Conservation (phyloP, 2,113 vertebrate genomes). For the Nycticebus coucang region DNA sequence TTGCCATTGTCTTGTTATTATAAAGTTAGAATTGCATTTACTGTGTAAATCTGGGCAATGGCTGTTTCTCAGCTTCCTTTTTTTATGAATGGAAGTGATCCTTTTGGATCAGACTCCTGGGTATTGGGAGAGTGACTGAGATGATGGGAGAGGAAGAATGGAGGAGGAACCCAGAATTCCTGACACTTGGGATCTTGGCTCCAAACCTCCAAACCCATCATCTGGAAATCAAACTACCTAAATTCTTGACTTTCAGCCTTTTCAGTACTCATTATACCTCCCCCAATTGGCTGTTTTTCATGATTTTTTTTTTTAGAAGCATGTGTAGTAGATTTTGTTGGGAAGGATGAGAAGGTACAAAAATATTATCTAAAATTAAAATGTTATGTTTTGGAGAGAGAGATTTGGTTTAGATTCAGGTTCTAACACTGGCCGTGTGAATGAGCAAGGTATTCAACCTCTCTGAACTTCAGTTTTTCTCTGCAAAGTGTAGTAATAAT, state of each 20-base stretch:
- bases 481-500: background rate
- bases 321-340: background rate
- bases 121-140: background rate
- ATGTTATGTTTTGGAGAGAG: background rate
- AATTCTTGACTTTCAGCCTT: background rate
- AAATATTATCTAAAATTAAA: conserved; percentile 52
- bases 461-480: conserved; percentile 2
- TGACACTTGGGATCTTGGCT: background rate
- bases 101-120: background rate
- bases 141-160: background rate
- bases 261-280: background rate
- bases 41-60: background rate
- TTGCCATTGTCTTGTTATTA: background rate
- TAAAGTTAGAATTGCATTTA: background rate
- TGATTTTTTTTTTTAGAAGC: conserved; percentile 20
- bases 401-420: background rate
- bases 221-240: background rate
- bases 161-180: background rate
- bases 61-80: background rate
- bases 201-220: background rate
- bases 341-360: background rate
- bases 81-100: background rate
- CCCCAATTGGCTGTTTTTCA: background rate
- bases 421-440: background rate
- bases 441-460: background rate